These are phyloP conservation scores for Tragelaphus strepsiceros DNA, from an alignment of 2,113 vertebrate species.

Conservation along the genomic window DNA sequence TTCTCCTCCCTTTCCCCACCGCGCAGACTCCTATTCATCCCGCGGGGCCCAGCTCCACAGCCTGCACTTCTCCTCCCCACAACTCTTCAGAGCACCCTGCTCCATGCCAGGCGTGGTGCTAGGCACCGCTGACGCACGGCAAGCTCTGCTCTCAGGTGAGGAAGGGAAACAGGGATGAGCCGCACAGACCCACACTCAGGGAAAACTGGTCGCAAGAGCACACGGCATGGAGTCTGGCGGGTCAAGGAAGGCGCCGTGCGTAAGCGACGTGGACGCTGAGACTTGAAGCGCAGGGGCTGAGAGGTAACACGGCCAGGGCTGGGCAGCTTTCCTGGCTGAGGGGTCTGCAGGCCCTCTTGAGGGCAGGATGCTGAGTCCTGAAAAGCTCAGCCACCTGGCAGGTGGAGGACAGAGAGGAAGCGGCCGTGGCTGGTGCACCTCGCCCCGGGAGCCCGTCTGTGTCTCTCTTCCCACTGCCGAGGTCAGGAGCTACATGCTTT, in stretches of 20 bases:
- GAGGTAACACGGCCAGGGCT: not conserved
- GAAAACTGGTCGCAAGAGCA: not conserved
- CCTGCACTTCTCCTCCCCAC: not conserved
- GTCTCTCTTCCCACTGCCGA: not conserved
- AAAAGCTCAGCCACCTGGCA: not conserved
- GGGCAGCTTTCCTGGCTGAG: not conserved
- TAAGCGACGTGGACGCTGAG: not conserved
- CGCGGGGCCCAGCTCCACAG: not conserved
- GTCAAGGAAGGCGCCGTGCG: not conserved
- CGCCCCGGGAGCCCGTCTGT: fast-evolving
- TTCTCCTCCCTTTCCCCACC: too few relatives aligned
- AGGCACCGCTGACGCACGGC: fast-evolving
- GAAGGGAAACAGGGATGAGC: not conserved
- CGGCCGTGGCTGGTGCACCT: not conserved
- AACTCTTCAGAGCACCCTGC: not conserved
- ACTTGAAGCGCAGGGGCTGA: not conserved
- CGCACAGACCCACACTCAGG: not conserved
- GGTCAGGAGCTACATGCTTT: fast-evolving
- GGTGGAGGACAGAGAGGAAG: not conserved
- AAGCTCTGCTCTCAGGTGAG: not conserved
- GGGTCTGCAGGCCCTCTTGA: too few relatives aligned
- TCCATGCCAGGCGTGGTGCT: not conserved
- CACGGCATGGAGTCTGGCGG: fast-evolving
- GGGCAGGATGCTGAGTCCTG: not conserved
- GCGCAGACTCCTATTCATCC: not conserved